Base-by-base conservation (phyloP, 2,113 vertebrate genomes). In the Drymodes brunneopygia region DNA sequence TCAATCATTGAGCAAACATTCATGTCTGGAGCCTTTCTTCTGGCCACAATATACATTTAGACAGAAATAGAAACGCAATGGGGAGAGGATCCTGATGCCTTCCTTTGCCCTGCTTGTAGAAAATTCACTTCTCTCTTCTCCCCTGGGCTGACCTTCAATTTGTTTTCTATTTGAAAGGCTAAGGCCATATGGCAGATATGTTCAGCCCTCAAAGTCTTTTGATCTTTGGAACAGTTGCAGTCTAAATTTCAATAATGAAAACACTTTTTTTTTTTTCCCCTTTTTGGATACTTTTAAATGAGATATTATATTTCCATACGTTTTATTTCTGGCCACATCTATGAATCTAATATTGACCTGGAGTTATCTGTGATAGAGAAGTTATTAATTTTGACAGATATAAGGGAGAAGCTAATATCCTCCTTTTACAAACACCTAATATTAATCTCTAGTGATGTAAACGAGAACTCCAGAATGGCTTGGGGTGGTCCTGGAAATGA, bases 301-400 rank as follows among this genome's bases (percentile, higher is more conserved):
- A 98, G 98, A 98, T 93, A 96, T 97, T 97, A 97, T 96, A 98
- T 98, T 98, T 98, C 98, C 98, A 98, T 98, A 98, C 97, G 93
- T 98, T 98, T 98, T 98, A 97, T 98, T 98, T 92, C 95, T 96
- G 97, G 95, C 96, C 97, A 98, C 98, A 98, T 98, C 98, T 98
- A 96, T 95, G 98, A 97, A 98, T 98, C 98, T 98, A 97, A 98
- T 98, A 98, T 98, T 98, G 98, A 98, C 98, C 98, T 77, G 96
- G 96, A 98, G 98, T 98, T 98, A 98, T 98, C 98, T 97, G 97
- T 98, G 98, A 97, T 98, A 97, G 97, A 98, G 97, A 98, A 98
- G 98, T 98, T 98, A 98, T 98, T 98, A 98, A 98, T 98, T 98
- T 97, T 98, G 98, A 98, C 98, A 98, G 98, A 97, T 98, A 98